Evolutionary conservation across 2,888 invertebrate species (phyloP).

Genomic region (Tridacna gigas): DNA sequence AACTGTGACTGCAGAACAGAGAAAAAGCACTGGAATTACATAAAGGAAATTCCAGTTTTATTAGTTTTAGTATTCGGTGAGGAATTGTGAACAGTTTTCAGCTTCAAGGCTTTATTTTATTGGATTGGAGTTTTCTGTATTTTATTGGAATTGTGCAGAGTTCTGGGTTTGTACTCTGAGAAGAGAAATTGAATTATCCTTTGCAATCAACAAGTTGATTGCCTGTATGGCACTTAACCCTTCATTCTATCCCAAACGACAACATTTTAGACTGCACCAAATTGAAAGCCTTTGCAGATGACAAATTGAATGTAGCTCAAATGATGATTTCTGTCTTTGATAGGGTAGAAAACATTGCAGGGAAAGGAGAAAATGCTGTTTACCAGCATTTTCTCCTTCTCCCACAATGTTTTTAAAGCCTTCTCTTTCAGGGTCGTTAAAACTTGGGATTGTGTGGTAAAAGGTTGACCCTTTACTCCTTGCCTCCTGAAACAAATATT

Average conservation of each 20-base stretch:
- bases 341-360: not conserved
- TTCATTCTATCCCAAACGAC: not conserved
- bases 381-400: too few relatives aligned
- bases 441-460: not conserved
- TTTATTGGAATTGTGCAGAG: conserved; percentile 20
- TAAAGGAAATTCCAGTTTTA: conserved; percentile 6
- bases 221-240: not conserved
- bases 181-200: conserved; percentile 22
- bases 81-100: conserved; percentile 19
- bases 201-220: conserved; percentile 20
- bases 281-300: not conserved
- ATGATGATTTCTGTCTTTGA: too few relatives aligned
- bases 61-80: conserved; percentile 2
- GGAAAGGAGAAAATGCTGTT: not conserved
- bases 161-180: not conserved
- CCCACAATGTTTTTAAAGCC: too few relatives aligned
- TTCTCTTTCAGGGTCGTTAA: too few relatives aligned
- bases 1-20: too few relatives aligned
- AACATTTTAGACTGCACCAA: not conserved
- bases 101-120: conserved; percentile 4
- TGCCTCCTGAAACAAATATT: too few relatives aligned
- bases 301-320: not conserved
- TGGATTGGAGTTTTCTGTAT: conserved; percentile 12
- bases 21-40: not conserved
- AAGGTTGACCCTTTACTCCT: too few relatives aligned